Evolutionary conservation across 2,113 vertebrate genomes (phyloP).

Genomic region (Neodontobutis hainanensis): DNA sequence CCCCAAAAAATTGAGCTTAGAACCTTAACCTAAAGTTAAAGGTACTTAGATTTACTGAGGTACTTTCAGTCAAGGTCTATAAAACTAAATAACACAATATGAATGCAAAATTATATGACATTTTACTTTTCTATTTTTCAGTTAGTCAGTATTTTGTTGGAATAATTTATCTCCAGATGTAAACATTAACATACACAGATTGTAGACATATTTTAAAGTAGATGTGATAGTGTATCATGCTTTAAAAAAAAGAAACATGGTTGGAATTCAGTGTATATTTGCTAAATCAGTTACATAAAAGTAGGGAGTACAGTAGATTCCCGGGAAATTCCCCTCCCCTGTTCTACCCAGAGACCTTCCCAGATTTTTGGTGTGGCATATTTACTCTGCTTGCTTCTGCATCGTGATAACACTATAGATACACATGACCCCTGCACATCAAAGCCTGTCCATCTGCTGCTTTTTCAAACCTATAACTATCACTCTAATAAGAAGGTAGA

Average conservation of each 20-base stretch:
- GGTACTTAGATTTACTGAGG: too few species aligned
- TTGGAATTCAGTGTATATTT: not conserved
- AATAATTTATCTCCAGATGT: too few species aligned
- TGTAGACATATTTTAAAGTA: too few species aligned
- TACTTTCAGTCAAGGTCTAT: too few species aligned
- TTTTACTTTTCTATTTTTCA: too few species aligned
- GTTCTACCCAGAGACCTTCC: slow-evolving; percentile 70
- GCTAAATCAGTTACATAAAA: slow-evolving; percentile 7
- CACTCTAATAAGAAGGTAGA: slow-evolving; percentile 16
- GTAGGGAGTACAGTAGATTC: slow-evolving; percentile 23
- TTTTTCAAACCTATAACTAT: slow-evolving; percentile 21
- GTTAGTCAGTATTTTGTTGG: too few species aligned
- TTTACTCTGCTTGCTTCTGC: slow-evolving; percentile 67
- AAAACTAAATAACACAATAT: too few species aligned
- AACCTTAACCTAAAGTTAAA: too few species aligned
- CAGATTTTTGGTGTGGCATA: slow-evolving; percentile 67
- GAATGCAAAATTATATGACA: too few species aligned
- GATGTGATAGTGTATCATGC: too few species aligned
- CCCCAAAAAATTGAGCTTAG: too few species aligned
- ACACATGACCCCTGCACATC: slow-evolving; percentile 62
- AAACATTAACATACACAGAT: too few species aligned
- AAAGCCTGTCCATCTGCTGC: slow-evolving; percentile 67
- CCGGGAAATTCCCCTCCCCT: slow-evolving; percentile 61
- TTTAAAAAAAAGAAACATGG: not conserved
- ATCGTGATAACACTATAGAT: slow-evolving; percentile 68